A percentile compares a stretch with the other conserved stretches of the same genome.
Evolutionary conservation across 2,888 invertebrate species (phyloP).

Genomic region (Brachynemurus nebulosus): DNA sequence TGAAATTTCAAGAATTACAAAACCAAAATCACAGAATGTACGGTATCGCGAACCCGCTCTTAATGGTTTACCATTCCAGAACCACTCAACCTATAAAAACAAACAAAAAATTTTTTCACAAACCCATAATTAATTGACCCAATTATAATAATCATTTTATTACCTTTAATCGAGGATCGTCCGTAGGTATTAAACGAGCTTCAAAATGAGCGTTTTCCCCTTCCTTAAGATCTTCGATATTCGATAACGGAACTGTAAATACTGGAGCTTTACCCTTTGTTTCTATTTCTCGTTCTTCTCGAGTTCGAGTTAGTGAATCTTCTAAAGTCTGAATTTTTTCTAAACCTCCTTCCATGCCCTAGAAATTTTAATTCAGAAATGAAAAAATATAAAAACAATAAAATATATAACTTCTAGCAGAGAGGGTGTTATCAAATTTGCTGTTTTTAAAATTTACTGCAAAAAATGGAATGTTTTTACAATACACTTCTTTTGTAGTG

Average conservation of each 20-base stretch:
- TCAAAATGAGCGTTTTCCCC: conserved; percentile 88
- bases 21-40: conserved; percentile 96
- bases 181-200: conserved; percentile 75
- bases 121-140: not conserved
- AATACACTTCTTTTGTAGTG: too few relatives aligned
- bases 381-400: not conserved
- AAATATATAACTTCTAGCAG: too few relatives aligned
- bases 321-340: conserved; percentile 88
- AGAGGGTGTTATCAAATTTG: too few relatives aligned
- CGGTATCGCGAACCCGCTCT: conserved; percentile 85
- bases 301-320: conserved; percentile 69
- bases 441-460: too few relatives aligned
- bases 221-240: conserved; percentile 74
- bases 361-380: conserved; percentile 13
- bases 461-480: too few relatives aligned
- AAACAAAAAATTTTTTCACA: conserved; percentile 9
- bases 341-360: conserved; percentile 90
- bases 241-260: conserved; percentile 78
- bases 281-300: conserved; percentile 58
- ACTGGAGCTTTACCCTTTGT: conserved; percentile 75
- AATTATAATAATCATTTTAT: not conserved
- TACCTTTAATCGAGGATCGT: conserved; percentile 76
- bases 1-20: conserved; percentile 92
- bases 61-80: conserved; percentile 82
- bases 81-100: conserved; percentile 70